Evolutionary conservation across 2,113 vertebrate genomes (phyloP).

Genomic region (Spheniscus mendiculus): DNA sequence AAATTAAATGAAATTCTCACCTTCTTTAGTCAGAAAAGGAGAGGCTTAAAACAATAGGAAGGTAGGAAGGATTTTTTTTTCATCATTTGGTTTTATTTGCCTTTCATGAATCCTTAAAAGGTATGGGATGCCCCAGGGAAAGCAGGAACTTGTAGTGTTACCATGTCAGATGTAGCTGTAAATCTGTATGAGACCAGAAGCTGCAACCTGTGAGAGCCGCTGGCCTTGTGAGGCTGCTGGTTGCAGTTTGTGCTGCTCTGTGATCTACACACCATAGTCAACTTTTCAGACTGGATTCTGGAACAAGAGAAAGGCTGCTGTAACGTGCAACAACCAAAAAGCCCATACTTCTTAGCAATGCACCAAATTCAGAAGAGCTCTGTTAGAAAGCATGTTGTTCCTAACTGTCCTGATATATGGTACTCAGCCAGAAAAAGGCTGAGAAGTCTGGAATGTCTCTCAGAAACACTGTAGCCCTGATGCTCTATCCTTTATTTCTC

Average conservation of each 20-base stretch:
- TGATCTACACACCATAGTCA: neutral
- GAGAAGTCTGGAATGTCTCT: neutral
- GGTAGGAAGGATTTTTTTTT: neutral
- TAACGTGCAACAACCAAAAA: neutral
- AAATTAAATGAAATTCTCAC: neutral
- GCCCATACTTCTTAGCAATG: neutral
- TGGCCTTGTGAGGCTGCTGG: neutral
- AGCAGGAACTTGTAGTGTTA: neutral
- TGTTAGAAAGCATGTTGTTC: neutral
- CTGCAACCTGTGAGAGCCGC: neutral
- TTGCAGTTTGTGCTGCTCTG: neutral
- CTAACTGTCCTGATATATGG: neutral
- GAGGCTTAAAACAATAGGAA: neutral
- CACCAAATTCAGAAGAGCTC: neutral
- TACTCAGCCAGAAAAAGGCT: neutral
- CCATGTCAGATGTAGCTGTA: neutral
- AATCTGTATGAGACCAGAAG: neutral
- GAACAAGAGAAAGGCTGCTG: neutral
- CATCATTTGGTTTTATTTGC: neutral
- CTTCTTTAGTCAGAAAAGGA: neutral
- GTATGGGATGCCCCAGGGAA: neutral
- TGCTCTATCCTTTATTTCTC: neutral
- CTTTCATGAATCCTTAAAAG: neutral
- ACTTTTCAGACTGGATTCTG: neutral
- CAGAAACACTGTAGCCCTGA: neutral